Percentiles rank a stretch among this genome's conserved stretches.
Conservation (phyloP, 1,140 invertebrate genomes). For the Linepithema humile region DNA sequence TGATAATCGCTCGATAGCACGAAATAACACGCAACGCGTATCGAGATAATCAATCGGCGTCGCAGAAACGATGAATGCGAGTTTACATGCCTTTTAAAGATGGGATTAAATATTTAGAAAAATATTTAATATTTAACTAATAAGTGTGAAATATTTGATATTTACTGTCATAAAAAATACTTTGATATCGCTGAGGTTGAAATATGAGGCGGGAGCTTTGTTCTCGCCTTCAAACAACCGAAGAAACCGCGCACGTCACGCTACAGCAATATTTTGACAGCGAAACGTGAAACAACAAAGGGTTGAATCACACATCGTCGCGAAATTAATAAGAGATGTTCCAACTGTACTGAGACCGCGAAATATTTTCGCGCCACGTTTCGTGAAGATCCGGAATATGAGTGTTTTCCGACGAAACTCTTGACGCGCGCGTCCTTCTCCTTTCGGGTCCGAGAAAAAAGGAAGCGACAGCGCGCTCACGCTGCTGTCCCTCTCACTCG, state of each 20-base stretch:
- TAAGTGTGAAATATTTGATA: background rate
- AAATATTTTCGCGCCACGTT: slow-evolving; percentile 38
- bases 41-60: no score
- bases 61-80: no score
- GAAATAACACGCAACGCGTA: no score
- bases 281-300: background rate
- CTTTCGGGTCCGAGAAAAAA: slow-evolving; percentile 53
- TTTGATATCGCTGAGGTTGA: background rate
- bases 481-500: slow-evolving; percentile 2
- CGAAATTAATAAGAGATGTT: slow-evolving; percentile 43
- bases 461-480: slow-evolving; percentile 50
- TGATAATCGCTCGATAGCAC: no score
- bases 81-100: no score
- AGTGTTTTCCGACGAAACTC: slow-evolving; percentile 51
- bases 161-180: background rate
- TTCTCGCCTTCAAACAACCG: background rate
- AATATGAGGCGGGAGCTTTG: background rate
- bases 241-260: background rate
- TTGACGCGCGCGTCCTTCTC: slow-evolving; percentile 46
- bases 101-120: background rate
- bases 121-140: background rate
- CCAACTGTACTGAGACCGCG: background rate
- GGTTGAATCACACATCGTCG: background rate
- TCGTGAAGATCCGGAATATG: slow-evolving; percentile 1
- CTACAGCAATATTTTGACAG: slow-evolving; percentile 26